phyloP scores from a whole-genome alignment of 2,888 invertebrate species.

The Latheticus oryzae region DNA sequence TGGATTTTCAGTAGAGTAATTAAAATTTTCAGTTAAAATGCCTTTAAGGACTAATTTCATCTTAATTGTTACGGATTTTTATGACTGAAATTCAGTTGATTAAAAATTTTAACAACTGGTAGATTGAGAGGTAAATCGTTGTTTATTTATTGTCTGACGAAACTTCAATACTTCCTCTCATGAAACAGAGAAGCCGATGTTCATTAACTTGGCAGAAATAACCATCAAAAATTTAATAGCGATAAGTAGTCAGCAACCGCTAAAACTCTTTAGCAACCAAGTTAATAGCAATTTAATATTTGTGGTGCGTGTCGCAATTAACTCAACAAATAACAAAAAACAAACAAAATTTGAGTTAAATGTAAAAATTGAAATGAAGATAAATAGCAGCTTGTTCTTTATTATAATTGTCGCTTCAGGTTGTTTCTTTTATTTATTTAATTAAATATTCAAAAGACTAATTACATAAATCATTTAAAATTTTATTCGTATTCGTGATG shows the following conservation, averaged over 20 bases:
- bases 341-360: background rate
- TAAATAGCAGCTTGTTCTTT: background rate
- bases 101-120: conserved; percentile 25
- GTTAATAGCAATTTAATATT: conserved; percentile 35
- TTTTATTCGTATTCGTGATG: conserved; percentile 21
- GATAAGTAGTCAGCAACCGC: conserved; percentile 33
- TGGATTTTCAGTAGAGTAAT: conserved; percentile 1
- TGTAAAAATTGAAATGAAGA: background rate
- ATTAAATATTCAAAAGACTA: conserved; percentile 13
- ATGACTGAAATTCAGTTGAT: no score
- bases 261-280: conserved; percentile 20
- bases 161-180: conserved; percentile 1
- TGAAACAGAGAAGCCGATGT: conserved; percentile 7
- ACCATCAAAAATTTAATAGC: conserved; percentile 33
- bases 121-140: conserved; percentile 24
- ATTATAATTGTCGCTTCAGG: conserved; percentile 12
- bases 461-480: conserved; percentile 29
- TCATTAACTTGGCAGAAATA: conserved; percentile 18
- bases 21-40: conserved; percentile 22
- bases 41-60: conserved; percentile 9
- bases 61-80: background rate
- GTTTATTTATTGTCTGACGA: background rate
- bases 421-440: conserved; percentile 13
- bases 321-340: conserved; percentile 5
- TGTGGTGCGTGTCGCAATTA: conserved; percentile 34